These are phyloP conservation scores for Cataglyphis rosenhaueri DNA, from an alignment of 2,888 invertebrate species.

Conservation along the genomic window DNA sequence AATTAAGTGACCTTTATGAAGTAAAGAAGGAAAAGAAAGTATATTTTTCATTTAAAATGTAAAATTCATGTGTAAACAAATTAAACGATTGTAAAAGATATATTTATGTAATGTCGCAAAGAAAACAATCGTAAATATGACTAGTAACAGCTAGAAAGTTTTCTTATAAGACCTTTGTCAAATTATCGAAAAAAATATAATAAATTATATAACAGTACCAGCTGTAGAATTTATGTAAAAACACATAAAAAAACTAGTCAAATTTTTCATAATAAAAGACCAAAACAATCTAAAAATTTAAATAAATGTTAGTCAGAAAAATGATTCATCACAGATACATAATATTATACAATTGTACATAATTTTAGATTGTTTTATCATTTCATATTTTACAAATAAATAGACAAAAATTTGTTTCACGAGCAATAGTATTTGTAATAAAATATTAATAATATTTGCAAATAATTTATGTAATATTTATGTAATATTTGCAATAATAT, in stretches of 20 bases:
- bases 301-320: neutral
- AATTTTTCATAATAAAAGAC: neutral
- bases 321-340: neutral
- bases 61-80: neutral
- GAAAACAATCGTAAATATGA: neutral
- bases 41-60: neutral
- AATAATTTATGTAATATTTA: neutral
- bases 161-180: neutral
- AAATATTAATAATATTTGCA: neutral
- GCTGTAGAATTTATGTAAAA: neutral
- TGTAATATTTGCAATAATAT: neutral
- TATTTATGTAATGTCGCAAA: neutral
- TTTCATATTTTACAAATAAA: conserved; percentile 8
- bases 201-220: neutral
- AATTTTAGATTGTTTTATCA: neutral
- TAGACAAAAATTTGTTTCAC: neutral
- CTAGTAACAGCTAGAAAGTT: neutral
- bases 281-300: neutral
- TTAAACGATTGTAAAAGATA: neutral
- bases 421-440: neutral
- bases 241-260: neutral
- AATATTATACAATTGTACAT: neutral
- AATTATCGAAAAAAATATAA: neutral
- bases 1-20: neutral
- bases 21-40: neutral